A percentile compares a stretch with the other conserved stretches of the same genome.
These are phyloP conservation scores for Apodemus agrarius DNA, from an alignment of 2,797 vertebrate genomes.

Conservation along the genomic window DNA sequence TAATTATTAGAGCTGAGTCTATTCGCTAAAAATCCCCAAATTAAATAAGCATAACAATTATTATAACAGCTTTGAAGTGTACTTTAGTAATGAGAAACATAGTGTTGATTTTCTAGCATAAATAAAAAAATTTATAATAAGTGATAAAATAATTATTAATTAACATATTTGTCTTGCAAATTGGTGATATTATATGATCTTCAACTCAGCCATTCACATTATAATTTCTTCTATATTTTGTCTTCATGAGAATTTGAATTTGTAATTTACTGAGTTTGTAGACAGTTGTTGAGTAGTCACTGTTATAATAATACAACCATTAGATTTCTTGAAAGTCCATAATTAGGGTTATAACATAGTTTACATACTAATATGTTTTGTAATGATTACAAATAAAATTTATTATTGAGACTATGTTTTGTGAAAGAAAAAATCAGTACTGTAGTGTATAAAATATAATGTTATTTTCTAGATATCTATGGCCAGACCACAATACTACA, in stretches of 20 bases:
- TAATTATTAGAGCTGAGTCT: slow-evolving; percentile 44
- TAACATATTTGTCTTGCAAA: slow-evolving; percentile 67
- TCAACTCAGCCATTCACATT: slow-evolving; percentile 56
- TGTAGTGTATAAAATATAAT: background rate
- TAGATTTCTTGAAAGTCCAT: background rate
- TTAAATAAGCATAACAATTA: slow-evolving; percentile 78
- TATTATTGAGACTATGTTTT: background rate
- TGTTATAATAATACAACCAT: slow-evolving; percentile 37
- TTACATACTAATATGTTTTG: background rate
- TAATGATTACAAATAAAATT: background rate
- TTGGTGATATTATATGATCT: slow-evolving; percentile 41
- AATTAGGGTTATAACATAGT: background rate
- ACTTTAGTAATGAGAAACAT: slow-evolving; percentile 71
- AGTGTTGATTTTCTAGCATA: slow-evolving; percentile 77
- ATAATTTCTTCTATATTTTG: slow-evolving; percentile 36
- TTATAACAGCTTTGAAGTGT: slow-evolving; percentile 58
- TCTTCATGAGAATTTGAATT: background rate
- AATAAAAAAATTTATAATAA: slow-evolving; percentile 66
- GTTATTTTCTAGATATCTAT: background rate
- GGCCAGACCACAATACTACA: background rate
- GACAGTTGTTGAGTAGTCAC: background rate
- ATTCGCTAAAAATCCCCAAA: slow-evolving; percentile 7
- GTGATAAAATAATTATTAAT: slow-evolving; percentile 50
- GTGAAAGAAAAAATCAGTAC: background rate
- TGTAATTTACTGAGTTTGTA: slow-evolving; percentile 15